Conservation (phyloP, 2,888 invertebrate species). For the Hypercompe scribonia region DNA sequence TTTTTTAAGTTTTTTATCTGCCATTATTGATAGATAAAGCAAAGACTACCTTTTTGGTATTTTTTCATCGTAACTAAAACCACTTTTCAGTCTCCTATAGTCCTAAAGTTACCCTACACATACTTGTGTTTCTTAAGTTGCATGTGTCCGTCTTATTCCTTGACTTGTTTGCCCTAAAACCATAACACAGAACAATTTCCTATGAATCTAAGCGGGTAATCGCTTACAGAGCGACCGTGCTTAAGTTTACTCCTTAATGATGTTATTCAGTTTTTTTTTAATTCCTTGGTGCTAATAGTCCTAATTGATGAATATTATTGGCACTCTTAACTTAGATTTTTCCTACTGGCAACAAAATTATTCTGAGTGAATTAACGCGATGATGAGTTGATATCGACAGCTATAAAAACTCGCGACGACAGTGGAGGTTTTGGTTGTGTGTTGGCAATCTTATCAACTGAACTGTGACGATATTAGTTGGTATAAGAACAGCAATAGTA, state of each 20-base stretch:
- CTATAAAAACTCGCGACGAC: not conserved
- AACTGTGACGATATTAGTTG: not conserved
- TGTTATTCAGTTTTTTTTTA: slow-evolving; percentile 15
- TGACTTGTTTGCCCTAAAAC: no score
- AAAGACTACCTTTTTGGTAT: no score
- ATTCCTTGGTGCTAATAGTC: slow-evolving; percentile 29
- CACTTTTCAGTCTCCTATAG: no score
- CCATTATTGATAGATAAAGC: no score
- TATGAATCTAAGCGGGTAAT: not conserved
- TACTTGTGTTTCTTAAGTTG: no score
- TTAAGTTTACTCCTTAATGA: slow-evolving; percentile 6
- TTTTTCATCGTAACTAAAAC: no score
- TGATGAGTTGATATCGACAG: not conserved
- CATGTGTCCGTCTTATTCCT: no score
- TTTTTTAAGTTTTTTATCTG: no score
- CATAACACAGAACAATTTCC: not conserved
- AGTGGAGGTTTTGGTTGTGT: not conserved
- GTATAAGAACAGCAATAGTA: no score
- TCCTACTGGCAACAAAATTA: not conserved
- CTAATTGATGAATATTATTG: slow-evolving; percentile 35
- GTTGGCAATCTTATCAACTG: not conserved
- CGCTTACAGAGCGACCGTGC: slow-evolving; percentile 11
- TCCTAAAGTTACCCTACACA: no score
- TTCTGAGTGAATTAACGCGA: not conserved
- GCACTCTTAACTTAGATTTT: not conserved